Conservation (phyloP, 2,888 invertebrate species). For the Acronicta psi region DNA sequence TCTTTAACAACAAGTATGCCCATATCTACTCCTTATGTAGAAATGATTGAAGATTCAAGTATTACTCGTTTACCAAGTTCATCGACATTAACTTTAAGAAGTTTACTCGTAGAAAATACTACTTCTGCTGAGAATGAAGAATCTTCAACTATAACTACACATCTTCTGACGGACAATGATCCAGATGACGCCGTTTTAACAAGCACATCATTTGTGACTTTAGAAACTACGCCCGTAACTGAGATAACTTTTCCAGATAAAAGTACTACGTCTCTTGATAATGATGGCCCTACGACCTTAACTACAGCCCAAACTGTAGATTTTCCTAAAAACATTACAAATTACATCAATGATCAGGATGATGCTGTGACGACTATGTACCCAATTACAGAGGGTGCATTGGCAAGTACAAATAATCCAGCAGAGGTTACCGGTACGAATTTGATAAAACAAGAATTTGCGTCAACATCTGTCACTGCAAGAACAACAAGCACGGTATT, state of each 20-base stretch:
- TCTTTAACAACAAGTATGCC: neutral
- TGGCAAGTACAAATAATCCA: neutral
- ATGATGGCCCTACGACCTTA: neutral
- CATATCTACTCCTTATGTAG: neutral
- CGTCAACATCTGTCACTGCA: neutral
- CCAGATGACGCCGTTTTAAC: neutral
- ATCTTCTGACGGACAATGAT: neutral
- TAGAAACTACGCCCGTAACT: conserved; percentile 7
- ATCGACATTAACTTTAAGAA: neutral
- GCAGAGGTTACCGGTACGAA: neutral
- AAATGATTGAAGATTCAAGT: neutral
- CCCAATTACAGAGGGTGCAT: neutral
- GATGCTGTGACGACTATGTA: neutral
- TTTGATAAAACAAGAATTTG: conserved; percentile 1
- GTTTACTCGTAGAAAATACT: neutral
- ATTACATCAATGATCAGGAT: neutral
- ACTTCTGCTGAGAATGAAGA: neutral
- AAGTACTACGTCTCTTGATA: neutral
- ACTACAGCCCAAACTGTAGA: conserved; percentile 2
- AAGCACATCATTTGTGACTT: neutral
- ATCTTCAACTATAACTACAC: neutral
- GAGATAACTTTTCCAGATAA: neutral
- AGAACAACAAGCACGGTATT: conserved; percentile 2
- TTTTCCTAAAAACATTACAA: neutral
- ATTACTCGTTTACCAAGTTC: neutral